Evolutionary conservation across 2,113 vertebrate species (phyloP).

Genomic region (Trematocara stigmaticum): DNA sequence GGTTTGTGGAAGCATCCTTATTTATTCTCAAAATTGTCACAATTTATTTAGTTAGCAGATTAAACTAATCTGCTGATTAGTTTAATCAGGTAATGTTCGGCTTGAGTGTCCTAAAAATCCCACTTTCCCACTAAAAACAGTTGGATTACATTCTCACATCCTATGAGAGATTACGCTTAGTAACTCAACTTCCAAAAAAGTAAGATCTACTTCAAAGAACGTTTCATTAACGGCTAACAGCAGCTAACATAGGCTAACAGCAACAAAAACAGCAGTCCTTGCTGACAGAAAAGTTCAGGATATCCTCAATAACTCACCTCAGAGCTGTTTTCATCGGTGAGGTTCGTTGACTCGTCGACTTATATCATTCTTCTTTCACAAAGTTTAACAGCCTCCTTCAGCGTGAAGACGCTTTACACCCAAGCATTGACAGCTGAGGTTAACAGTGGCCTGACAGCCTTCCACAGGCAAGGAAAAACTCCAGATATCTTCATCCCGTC

Average conservation of each 20-base stretch:
- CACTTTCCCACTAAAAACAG: background rate
- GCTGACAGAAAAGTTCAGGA: background rate
- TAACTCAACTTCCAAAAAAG: background rate
- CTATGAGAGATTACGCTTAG: background rate
- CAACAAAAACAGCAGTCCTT: background rate
- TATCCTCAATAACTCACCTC: background rate
- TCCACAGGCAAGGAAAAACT: background rate
- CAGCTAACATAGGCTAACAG: background rate
- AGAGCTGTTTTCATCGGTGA: background rate
- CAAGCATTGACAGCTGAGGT: background rate
- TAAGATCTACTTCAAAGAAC: background rate
- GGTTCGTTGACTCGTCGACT: background rate
- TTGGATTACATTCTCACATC: background rate
- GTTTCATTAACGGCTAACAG: background rate
- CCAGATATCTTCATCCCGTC: background rate
- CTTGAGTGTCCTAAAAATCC: background rate
- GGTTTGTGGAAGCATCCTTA: background rate
- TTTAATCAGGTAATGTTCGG: background rate
- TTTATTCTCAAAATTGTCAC: background rate
- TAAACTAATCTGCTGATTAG: background rate
- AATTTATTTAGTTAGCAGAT: background rate
- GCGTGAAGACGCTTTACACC: background rate
- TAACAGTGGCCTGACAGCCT: background rate
- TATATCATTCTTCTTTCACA: background rate
- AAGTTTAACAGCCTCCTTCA: background rate